phyloP scores from a whole-genome alignment of 1,140 invertebrate genomes.

The Drosophila kohkoa region DNA sequence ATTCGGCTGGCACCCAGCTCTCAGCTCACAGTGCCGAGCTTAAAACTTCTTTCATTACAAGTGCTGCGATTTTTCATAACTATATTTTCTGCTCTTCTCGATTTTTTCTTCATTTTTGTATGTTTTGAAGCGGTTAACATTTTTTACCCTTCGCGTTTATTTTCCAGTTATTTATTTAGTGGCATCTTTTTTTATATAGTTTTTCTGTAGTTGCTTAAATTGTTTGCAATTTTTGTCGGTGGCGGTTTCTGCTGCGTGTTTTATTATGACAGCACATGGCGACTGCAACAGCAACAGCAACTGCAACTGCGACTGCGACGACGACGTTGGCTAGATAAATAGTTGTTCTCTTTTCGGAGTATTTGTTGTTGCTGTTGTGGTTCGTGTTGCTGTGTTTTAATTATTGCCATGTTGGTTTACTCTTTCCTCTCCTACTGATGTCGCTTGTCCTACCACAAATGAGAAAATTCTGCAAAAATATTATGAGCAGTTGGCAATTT shows the following conservation, averaged over 20 bases:
- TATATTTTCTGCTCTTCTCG: conserved; percentile 28
- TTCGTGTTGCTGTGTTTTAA: conserved; percentile 50
- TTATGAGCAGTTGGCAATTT: conserved; percentile 44
- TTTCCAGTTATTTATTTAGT: conserved; percentile 68
- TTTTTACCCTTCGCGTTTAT: conserved; percentile 58
- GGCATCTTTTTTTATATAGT: conserved; percentile 45
- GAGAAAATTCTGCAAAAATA: conserved; percentile 34
- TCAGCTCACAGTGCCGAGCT: conserved; percentile 35
- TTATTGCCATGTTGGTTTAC: conserved; percentile 55
- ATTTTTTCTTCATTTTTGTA: background rate
- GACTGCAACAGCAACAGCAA: background rate
- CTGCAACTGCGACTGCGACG: conserved; percentile 6
- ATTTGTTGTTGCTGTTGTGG: conserved; percentile 20
- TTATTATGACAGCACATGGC: conserved; percentile 69
- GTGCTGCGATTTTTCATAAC: conserved; percentile 74
- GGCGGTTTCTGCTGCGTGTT: conserved; percentile 62
- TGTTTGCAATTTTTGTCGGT: conserved; percentile 77
- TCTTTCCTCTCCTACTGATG: conserved; percentile 2
- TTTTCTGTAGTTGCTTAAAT: conserved; percentile 64
- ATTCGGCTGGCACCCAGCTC: conserved; percentile 40
- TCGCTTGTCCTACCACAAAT: conserved; percentile 34
- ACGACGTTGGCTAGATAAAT: conserved; percentile 57
- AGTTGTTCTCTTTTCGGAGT: conserved; percentile 40
- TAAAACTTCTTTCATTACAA: conserved; percentile 78
- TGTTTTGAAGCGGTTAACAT: conserved; percentile 36